Conservation (phyloP, 92 coral and sea anemone species). For the Palythoa grandiflora region DNA sequence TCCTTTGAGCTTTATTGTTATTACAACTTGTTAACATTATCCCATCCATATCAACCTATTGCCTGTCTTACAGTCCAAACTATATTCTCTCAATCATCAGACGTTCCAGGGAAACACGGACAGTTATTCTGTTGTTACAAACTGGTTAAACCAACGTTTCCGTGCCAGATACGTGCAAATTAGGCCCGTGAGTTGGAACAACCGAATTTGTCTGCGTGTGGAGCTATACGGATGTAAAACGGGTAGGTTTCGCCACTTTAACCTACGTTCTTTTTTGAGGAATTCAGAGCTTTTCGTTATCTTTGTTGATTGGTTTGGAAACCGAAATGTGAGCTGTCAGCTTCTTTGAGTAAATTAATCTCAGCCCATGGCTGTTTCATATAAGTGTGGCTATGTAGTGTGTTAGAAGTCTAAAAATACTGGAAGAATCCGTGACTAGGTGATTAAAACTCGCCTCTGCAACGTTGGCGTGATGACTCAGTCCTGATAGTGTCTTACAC, state of each 20-base stretch:
- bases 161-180: constrained; percentile 74
- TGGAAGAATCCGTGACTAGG: too few relatives aligned
- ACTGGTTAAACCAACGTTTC: constrained; percentile 87
- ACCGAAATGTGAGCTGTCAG: too few relatives aligned
- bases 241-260: constrained; percentile 51
- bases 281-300: too few relatives aligned
- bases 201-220: constrained; percentile 72
- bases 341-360: too few relatives aligned
- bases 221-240: constrained; percentile 84
- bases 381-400: too few relatives aligned
- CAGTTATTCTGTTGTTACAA: constrained; percentile 71
- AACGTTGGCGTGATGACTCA: too few relatives aligned
- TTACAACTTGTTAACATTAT: too few relatives aligned
- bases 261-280: neutral
- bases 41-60: neutral
- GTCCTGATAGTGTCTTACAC: too few relatives aligned
- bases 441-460: too few relatives aligned
- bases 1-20: neutral
- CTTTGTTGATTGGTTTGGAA: too few relatives aligned
- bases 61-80: neutral
- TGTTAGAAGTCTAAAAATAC: too few relatives aligned
- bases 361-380: too few relatives aligned
- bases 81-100: constrained; percentile 32
- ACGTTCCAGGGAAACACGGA: constrained; percentile 73
- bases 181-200: constrained; percentile 63